Percentiles rank a stretch among this genome's conserved stretches.
phyloP scores from a whole-genome alignment of 1,140 invertebrate species.

The Lycorma delicatula region DNA sequence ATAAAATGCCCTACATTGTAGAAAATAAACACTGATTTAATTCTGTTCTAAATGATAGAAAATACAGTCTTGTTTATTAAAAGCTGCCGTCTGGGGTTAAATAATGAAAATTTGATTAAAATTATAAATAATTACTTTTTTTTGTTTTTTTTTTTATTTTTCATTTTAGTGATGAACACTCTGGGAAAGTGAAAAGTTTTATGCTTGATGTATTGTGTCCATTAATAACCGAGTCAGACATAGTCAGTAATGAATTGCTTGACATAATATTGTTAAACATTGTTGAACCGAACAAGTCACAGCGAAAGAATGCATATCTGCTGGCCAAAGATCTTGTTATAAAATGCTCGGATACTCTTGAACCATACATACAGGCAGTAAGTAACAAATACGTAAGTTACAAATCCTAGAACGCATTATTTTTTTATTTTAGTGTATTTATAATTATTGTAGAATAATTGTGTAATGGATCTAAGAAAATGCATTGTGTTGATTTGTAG shows the following conservation, averaged over 20 bases:
- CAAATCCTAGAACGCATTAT: too few species aligned
- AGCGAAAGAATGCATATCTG: constrained; percentile 81
- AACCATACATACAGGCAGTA: constrained; percentile 89
- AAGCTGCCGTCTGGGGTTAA: too few species aligned
- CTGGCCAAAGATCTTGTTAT: constrained; percentile 86
- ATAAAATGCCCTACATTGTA: too few species aligned
- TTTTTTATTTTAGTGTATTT: too few species aligned
- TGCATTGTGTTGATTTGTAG: too few species aligned
- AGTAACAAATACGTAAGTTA: too few species aligned
- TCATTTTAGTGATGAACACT: constrained; percentile 88
- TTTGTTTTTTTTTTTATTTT: too few species aligned
- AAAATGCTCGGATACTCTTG: constrained; percentile 83
- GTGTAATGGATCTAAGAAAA: too few species aligned
- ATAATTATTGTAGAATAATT: too few species aligned
- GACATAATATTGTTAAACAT: constrained; percentile 93
- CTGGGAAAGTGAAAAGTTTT: constrained; percentile 89
- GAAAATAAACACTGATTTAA: too few species aligned
- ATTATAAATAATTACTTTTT: constrained; percentile 17
- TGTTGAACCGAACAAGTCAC: constrained; percentile 89
- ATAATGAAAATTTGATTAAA: too few species aligned
- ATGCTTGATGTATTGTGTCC: constrained; percentile 93
- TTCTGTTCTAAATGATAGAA: too few species aligned
- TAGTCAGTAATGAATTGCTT: constrained; percentile 85
- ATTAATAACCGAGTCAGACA: constrained; percentile 89
- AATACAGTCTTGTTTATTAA: not conserved